phyloP scores from a whole-genome alignment of 35 echinoderm and acorn worm species.

The Heliocidaris erythrogramma region DNA sequence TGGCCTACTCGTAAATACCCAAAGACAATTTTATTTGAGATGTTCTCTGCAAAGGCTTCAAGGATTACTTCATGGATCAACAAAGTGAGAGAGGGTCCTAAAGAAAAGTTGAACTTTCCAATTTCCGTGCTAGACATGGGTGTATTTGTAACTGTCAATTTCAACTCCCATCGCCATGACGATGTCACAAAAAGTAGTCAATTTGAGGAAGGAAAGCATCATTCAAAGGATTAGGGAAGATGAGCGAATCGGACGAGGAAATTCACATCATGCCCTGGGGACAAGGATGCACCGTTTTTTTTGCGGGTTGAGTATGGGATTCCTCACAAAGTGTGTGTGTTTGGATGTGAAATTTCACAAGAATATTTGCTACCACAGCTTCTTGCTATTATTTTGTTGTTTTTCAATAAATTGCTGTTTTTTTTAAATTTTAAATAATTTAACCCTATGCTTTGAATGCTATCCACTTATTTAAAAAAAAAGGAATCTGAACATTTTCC shows the following conservation, averaged over 20 bases:
- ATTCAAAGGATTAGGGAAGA: conserved; percentile 37
- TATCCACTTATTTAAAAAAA: background rate
- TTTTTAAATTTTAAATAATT: background rate
- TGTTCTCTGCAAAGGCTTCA: background rate
- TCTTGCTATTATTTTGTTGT: background rate
- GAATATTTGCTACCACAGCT: background rate
- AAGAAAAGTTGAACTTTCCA: conserved; percentile 32
- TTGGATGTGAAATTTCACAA: background rate
- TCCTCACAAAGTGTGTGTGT: background rate
- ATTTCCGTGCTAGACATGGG: conserved; percentile 34
- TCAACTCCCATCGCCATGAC: conserved; percentile 27
- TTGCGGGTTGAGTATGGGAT: background rate
- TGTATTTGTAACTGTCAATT: conserved; percentile 45
- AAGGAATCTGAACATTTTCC: no score
- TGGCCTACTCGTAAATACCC: background rate
- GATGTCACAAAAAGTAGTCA: conserved; percentile 27
- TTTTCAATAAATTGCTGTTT: background rate
- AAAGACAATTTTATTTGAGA: background rate
- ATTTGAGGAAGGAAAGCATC: conserved; percentile 25
- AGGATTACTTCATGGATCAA: conserved; percentile 1
- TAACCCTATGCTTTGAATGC: background rate
- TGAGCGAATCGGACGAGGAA: conserved; percentile 29
- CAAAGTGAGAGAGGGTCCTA: background rate
- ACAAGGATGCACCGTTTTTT: background rate
- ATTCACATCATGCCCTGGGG: conserved; percentile 29